phyloP scores from a whole-genome alignment of 2,888 invertebrate genomes.

The Lasioglossum figueresi region DNA sequence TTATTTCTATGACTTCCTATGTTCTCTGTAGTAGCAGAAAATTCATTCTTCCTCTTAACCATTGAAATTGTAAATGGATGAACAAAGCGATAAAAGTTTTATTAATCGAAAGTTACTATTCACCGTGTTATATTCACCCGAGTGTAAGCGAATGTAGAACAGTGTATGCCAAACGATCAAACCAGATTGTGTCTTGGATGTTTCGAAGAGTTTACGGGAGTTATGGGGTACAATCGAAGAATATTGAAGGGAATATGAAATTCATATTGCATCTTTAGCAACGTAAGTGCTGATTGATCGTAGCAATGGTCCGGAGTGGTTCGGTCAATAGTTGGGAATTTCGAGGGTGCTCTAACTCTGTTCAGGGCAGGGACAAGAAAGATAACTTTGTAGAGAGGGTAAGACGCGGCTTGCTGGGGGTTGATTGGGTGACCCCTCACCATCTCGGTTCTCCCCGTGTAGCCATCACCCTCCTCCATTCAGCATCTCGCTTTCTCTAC shows the following conservation, averaged over 20 bases:
- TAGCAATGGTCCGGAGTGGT: constrained; percentile 68
- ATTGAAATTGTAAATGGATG: neutral
- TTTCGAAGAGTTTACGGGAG: neutral
- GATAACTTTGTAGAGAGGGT: constrained; percentile 83
- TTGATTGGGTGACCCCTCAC: constrained; percentile 82
- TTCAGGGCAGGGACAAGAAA: constrained; percentile 81
- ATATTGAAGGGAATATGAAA: constrained; percentile 32
- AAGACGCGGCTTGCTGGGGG: constrained; percentile 82
- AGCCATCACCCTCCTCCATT: constrained; percentile 70
- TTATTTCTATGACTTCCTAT: neutral
- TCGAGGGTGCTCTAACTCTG: constrained; percentile 71
- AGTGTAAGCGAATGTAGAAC: neutral
- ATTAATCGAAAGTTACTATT: neutral
- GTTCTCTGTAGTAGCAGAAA: neutral
- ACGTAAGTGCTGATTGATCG: constrained; percentile 65
- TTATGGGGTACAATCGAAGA: neutral
- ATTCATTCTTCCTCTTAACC: neutral
- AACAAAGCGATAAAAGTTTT: neutral
- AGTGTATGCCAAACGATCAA: neutral
- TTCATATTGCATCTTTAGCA: constrained; percentile 51
- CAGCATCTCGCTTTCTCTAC: constrained; percentile 71
- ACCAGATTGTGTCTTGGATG: neutral
- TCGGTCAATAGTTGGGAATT: constrained; percentile 75
- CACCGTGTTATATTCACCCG: neutral
- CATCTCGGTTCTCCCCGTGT: constrained; percentile 58